phyloP scores from a whole-genome alignment of 2,888 invertebrate genomes.

The Ectemnius lituratus region DNA sequence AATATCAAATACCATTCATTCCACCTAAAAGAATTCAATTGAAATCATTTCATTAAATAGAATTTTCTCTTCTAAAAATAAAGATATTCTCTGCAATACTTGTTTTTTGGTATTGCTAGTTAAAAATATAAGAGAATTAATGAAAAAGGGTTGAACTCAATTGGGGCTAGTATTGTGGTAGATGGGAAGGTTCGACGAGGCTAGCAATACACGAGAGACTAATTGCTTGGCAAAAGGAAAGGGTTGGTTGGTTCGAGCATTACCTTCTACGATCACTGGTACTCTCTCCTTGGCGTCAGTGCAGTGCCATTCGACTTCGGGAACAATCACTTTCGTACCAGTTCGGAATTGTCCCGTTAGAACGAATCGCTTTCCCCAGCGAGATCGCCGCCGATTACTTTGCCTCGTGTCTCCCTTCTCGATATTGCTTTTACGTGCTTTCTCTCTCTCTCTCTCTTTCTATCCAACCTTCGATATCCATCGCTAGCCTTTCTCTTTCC shows the following conservation, averaged over 20 bases:
- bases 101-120: too few species aligned
- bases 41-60: not conserved
- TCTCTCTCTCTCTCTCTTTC: constrained; percentile 16
- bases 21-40: not conserved
- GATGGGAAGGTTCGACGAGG: not conserved
- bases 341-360: constrained; percentile 52
- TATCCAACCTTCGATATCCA: constrained; percentile 7
- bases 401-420: constrained; percentile 37
- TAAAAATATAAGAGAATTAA: too few species aligned
- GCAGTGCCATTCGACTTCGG: constrained; percentile 47
- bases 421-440: constrained; percentile 40
- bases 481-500: not conserved
- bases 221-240: constrained; percentile 39
- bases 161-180: not conserved
- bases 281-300: constrained; percentile 23
- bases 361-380: constrained; percentile 50
- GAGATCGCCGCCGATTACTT: constrained; percentile 48
- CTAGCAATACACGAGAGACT: constrained; percentile 44
- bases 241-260: constrained; percentile 26
- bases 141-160: not conserved
- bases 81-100: too few species aligned
- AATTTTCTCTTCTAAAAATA: too few species aligned
- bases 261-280: constrained; percentile 30
- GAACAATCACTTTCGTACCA: constrained; percentile 57
- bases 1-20: too few species aligned